Evolutionary conservation across 2,113 vertebrate genomes (phyloP), one percentile per base, ranked within the genome.

Genomic region (Aramus guarauna): DNA sequence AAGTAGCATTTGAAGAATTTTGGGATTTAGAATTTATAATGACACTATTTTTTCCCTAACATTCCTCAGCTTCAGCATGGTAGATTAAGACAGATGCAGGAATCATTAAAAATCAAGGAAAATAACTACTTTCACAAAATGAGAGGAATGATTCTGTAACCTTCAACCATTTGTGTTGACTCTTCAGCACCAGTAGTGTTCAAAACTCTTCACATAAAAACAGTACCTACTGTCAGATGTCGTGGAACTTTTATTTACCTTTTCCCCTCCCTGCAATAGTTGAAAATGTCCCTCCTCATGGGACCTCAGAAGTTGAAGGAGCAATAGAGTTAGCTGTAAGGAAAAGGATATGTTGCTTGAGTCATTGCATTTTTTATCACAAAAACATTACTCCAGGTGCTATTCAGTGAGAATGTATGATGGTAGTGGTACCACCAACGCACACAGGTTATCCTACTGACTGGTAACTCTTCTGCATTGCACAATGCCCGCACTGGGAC

Each of bases 81-180:
- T 34, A 90, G 77, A 79, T 84, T 87, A 82, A 90, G 36, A 52
- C 48, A 91, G 87, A 92, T 85, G 78, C 48, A 82, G 36, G 22
- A 90, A 90, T 77, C 69, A 91, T 95, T 82, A 84, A 74, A 92
- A 94, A 87, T 88, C 87, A 97, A 94, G 74, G 80, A 75, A 94
- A 92, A 87, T 34, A 48, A 82, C 62, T 90, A 71, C 80, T 91
- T 80, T 86, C 72, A 76, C 15, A 84, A 89, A 92, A 92, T 81
- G 8, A 91, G 47, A 69, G 34, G n/a, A 93, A 53, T 41, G 19
- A 62, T 52, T 82, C 41, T 52, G 30, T 82, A 68, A 56, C 15
- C 30, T 73, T 52, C 56, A 39, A 83, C 86, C 39, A 84, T 39
- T 45, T 0, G 3, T 62, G 37, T 53, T 80, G 83, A 74, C 3